Base-by-base conservation (phyloP, 2,797 vertebrate genomes). In the Sebastes jordani region DNA sequence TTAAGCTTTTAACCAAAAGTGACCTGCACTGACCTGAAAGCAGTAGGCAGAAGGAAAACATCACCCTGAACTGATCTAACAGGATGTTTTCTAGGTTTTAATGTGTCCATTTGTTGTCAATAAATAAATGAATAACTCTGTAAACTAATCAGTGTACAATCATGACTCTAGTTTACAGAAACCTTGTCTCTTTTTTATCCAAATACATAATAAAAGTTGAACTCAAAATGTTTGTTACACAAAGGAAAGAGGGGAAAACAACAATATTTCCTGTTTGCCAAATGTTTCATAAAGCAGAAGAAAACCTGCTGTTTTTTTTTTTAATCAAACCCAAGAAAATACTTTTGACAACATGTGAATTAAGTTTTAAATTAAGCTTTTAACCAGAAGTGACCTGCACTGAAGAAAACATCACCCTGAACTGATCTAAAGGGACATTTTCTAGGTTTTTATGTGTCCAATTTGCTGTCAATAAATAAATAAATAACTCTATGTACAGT, bases 291-390 rank as follows among this genome's bases (percentile, higher is more conserved):
- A 3, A n/a, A 55, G 9, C 36, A 67, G 23, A 13, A 29, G 16
- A 32, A 65, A 16, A 2, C 16, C 34, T 67, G 34, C 2, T 20
- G 6, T 32, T 30, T 9, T 0, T 32, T 1, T 32, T 32, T 32
- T 32, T 32, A 9, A 32, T 9, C 32, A 0, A 32, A 32, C 5
- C 4, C 4, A 1, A 10, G 9, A 8, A 32, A 18, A n/a, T 0
- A 5, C n/a, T 1, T 66, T 25, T 46, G 7, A 49, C 1, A 56
- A 16, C 16, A 46, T n/a, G 8, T 7, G 13, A 13, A 29, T 25
- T 11, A 14, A n/a, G 27, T 56, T 56, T 68, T 11, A 13, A 49
- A 46, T 34, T 0, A 2, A 18, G 0, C 25, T 36, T 64, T 4
- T 4, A 71, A 52, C 46, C 11, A 29, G 3, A 2, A 29, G 4